A percentile compares a stretch with the other conserved stretches of the same genome.
Conservation (phyloP, 2,888 invertebrate genomes). For the Leucozona laternaria region DNA sequence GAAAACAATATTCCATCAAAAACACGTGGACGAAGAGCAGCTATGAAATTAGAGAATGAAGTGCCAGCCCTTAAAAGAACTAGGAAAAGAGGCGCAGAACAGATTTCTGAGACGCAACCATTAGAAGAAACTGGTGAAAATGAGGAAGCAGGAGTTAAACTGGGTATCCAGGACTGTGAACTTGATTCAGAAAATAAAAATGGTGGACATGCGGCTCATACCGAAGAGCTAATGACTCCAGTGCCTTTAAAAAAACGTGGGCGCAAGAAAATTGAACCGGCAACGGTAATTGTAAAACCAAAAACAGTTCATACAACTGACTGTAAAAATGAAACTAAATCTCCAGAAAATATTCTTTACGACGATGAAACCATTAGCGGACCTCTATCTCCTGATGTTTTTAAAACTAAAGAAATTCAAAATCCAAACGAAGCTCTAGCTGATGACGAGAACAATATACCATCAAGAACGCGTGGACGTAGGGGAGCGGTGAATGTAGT, state of each 20-base stretch:
- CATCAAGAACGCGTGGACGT: conserved; percentile 1
- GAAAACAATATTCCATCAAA: neutral
- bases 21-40: conserved; percentile 23
- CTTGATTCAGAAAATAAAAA: neutral
- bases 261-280: neutral
- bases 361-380: neutral
- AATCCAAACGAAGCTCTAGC: neutral
- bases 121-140: neutral
- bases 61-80: neutral
- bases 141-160: neutral
- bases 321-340: neutral
- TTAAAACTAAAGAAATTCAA: neutral
- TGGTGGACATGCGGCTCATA: neutral
- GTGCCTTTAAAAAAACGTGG: neutral
- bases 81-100: neutral
- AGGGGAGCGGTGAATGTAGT: neutral
- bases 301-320: neutral
- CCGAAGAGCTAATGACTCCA: neutral
- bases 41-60: neutral
- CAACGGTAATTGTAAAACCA: neutral
- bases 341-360: neutral
- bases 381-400: neutral
- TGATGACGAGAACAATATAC: neutral
- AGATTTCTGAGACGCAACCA: neutral
- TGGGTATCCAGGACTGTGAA: neutral